A percentile compares a stretch with the other conserved stretches of the same genome.
Evolutionary conservation across 1,140 invertebrate species (phyloP).

Genomic region (Caerostris extrusa): DNA sequence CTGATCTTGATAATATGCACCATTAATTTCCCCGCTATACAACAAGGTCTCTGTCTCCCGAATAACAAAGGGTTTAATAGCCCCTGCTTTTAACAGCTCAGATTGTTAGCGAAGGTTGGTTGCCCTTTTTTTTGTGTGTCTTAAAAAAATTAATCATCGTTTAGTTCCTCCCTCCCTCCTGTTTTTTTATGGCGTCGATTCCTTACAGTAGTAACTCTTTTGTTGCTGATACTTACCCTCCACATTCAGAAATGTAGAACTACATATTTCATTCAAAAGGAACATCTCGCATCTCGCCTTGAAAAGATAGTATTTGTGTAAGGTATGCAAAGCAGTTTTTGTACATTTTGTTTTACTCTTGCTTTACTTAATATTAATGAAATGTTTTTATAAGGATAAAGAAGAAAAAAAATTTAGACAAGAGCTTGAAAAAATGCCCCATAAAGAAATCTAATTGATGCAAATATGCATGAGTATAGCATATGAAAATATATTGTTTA

Average conservation of each 20-base stretch:
- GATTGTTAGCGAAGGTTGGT: not conserved
- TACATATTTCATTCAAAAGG: not conserved
- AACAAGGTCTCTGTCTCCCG: not conserved
- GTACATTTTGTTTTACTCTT: too few species aligned
- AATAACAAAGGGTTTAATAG: not conserved
- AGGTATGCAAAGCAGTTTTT: too few species aligned
- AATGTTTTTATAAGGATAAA: too few species aligned
- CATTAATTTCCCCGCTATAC: not conserved
- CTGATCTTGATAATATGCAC: slow-evolving; percentile 12
- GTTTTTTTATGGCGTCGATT: not conserved
- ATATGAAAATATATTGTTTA: too few species aligned
- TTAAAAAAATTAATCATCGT: not conserved
- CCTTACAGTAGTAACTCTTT: not conserved
- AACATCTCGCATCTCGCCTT: not conserved
- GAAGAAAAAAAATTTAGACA: too few species aligned
- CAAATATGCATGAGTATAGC: too few species aligned
- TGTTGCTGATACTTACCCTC: not conserved
- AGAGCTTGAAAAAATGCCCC: too few species aligned
- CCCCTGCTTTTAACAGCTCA: not conserved
- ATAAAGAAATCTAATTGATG: too few species aligned
- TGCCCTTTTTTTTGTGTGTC: not conserved
- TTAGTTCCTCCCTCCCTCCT: not conserved
- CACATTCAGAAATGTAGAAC: not conserved
- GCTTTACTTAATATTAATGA: too few species aligned
- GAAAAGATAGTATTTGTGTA: too few species aligned